Evolutionary conservation across 2,888 invertebrate species (phyloP).

Genomic region (Dasysyrphus albostriatus): DNA sequence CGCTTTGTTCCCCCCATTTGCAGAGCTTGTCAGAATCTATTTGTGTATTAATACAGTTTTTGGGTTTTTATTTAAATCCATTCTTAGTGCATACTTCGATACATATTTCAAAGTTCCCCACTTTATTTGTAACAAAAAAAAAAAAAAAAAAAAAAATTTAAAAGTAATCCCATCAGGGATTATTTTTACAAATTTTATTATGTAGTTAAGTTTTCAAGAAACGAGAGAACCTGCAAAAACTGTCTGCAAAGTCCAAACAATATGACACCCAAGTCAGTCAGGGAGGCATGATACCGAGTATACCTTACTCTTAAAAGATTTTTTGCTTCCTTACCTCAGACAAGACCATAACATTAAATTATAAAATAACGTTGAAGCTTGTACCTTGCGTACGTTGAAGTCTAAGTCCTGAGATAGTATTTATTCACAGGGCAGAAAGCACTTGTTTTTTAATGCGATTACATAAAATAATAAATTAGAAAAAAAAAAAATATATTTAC

Average conservation of each 20-base stretch:
- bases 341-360: slow-evolving; percentile 1
- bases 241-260: not conserved
- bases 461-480: not conserved
- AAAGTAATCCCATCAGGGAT: not conserved
- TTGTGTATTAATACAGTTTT: no score
- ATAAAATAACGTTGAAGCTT: not conserved
- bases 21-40: no score
- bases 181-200: not conserved
- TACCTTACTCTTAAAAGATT: not conserved
- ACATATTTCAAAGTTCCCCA: not conserved
- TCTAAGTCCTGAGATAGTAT: not conserved
- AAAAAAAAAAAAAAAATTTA: not conserved
- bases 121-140: not conserved
- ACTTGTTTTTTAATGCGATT: slow-evolving; percentile 9
- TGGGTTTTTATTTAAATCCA: not conserved
- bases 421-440: not conserved
- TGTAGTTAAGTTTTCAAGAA: not conserved
- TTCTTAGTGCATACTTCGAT: not conserved
- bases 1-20: no score
- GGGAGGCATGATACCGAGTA: not conserved
- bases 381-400: not conserved
- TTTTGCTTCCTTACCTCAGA: not conserved
- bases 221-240: not conserved
- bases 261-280: not conserved
- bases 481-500: not conserved